These are phyloP conservation scores for Drosophila barbarae DNA, from an alignment of 2,888 invertebrate genomes.

Conservation along the genomic window DNA sequence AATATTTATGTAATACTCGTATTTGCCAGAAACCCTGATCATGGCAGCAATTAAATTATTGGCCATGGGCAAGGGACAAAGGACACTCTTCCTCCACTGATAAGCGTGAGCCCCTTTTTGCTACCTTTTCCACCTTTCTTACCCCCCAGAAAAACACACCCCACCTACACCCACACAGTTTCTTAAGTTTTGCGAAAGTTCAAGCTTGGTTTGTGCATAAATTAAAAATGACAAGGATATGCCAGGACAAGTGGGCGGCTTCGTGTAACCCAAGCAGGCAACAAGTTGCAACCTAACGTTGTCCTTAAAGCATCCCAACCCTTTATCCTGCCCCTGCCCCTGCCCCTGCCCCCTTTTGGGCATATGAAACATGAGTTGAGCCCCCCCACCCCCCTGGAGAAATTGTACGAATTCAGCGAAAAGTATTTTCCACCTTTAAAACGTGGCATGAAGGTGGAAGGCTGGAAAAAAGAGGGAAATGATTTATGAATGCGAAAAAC, in stretches of 20 bases:
- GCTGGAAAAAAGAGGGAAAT: constrained; percentile 58
- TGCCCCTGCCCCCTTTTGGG: constrained; percentile 17
- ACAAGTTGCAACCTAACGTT: constrained; percentile 63
- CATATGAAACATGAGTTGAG: constrained; percentile 43
- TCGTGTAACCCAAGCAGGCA: constrained; percentile 45
- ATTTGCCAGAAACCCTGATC: neutral
- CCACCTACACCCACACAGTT: neutral
- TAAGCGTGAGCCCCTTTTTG: neutral
- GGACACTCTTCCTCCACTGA: neutral
- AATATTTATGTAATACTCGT: constrained; percentile 1
- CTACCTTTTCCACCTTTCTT: constrained; percentile 1
- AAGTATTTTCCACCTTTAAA: constrained; percentile 73
- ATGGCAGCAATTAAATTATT: constrained; percentile 31
- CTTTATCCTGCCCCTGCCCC: constrained; percentile 1
- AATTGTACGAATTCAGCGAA: constrained; percentile 75
- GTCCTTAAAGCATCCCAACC: constrained; percentile 27
- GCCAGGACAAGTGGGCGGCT: constrained; percentile 43
- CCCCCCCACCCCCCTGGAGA: constrained; percentile 7
- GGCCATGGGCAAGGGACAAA: constrained; percentile 10
- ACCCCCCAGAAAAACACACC: neutral
- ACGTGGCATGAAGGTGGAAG: constrained; percentile 11
- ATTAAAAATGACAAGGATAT: constrained; percentile 70
- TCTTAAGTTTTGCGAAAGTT: constrained; percentile 40
- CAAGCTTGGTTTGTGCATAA: constrained; percentile 36
- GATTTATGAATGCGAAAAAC: constrained; percentile 72